Evolutionary conservation across 2,888 invertebrate species (phyloP).

Genomic region (Dugesia japonica): DNA sequence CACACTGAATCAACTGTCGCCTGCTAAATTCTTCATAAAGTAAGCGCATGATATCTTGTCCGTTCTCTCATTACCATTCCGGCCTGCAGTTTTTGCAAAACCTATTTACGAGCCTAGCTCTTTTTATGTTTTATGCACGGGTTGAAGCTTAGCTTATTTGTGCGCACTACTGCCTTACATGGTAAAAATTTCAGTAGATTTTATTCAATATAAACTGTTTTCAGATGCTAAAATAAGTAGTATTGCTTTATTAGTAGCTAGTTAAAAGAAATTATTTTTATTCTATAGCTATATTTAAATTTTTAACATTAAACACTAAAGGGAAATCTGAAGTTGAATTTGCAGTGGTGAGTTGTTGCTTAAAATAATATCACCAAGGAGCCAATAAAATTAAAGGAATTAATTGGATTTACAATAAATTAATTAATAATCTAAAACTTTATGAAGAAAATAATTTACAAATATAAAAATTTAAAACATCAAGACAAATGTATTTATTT

Average conservation of each 20-base stretch:
- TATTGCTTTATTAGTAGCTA: constrained; percentile 14
- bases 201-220: constrained; percentile 12
- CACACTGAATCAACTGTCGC: constrained; percentile 20
- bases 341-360: constrained; percentile 20
- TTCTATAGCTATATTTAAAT: constrained; percentile 9
- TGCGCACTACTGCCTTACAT: constrained; percentile 20
- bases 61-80: constrained; percentile 20
- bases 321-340: constrained; percentile 20
- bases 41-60: constrained; percentile 20
- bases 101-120: constrained; percentile 20
- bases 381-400: constrained; percentile 2
- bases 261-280: constrained; percentile 3
- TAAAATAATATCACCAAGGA: constrained; percentile 6
- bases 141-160: constrained; percentile 20
- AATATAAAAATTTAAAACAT: no score
- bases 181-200: constrained; percentile 15
- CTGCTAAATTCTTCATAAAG: constrained; percentile 20
- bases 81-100: constrained; percentile 20
- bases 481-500: background rate
- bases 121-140: constrained; percentile 20
- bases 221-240: constrained; percentile 20
- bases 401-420: background rate
- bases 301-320: constrained; percentile 9
- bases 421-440: background rate
- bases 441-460: no score